phyloP scores from a whole-genome alignment of 2,797 vertebrate species.

The Macropodus opercularis region DNA sequence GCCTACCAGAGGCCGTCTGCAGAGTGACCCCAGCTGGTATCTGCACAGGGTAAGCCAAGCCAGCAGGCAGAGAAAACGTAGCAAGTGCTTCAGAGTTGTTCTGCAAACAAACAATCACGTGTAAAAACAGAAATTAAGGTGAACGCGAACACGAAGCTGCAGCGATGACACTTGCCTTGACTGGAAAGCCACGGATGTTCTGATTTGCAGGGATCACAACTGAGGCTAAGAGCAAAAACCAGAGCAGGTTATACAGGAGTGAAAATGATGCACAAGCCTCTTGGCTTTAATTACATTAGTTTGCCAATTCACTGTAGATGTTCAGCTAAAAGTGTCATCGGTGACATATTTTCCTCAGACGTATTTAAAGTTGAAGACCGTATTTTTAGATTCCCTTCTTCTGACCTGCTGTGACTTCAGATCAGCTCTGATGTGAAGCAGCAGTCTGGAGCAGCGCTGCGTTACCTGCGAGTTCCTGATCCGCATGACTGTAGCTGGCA shows the following conservation, averaged over 20 bases:
- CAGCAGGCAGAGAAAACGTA: conserved; percentile 86
- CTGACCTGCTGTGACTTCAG: background rate
- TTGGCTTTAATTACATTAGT: background rate
- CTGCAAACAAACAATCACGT: conserved; percentile 72
- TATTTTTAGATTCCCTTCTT: background rate
- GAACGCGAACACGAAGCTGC: background rate
- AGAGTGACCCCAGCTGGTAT: conserved; percentile 93
- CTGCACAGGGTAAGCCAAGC: conserved; percentile 89
- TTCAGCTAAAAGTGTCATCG: too few relatives aligned
- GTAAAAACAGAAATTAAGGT: conserved; percentile 2
- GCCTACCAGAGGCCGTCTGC: conserved; percentile 90
- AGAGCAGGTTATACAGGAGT: background rate
- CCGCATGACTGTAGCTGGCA: conserved; percentile 72
- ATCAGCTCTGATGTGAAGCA: background rate
- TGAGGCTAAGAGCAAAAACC: conserved; percentile 71
- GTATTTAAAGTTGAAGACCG: background rate
- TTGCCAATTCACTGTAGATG: background rate
- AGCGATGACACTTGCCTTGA: conserved; percentile 78
- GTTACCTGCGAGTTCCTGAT: conserved; percentile 85
- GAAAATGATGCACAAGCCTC: too few relatives aligned
- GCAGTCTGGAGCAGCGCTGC: background rate
- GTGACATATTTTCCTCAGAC: too few relatives aligned
- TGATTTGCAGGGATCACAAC: conserved; percentile 83
- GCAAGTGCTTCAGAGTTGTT: conserved; percentile 73
- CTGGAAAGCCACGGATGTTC: conserved; percentile 78